Evolutionary conservation across 2,797 vertebrate species (phyloP).

Genomic region (Fistularia commersonii): DNA sequence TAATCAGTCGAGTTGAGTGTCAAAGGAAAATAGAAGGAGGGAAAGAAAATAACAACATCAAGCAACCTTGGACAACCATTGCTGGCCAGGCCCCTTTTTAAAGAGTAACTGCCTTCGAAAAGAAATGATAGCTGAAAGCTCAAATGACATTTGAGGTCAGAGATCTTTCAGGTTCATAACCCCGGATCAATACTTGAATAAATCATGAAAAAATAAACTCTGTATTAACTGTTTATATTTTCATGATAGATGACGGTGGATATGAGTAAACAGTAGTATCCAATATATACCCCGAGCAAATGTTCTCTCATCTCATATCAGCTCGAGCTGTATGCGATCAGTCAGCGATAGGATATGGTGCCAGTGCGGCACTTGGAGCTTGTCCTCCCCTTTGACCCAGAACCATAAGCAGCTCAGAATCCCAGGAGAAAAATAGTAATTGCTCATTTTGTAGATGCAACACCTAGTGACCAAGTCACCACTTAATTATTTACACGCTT

Average conservation of each 20-base stretch:
- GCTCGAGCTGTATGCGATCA: conserved; percentile 45
- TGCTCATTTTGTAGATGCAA: conserved; percentile 89
- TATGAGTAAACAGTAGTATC: conserved; percentile 23
- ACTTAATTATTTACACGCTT: conserved; percentile 90
- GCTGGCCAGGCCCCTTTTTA: background rate
- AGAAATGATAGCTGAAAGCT: conserved; percentile 6
- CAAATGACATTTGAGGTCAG: conserved; percentile 3
- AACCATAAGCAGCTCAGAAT: conserved; percentile 76
- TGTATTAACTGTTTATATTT: conserved; percentile 1
- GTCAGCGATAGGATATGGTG: conserved; percentile 74
- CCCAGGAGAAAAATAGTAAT: conserved; percentile 83
- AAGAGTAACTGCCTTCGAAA: conserved; percentile 1
- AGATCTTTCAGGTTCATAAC: conserved; percentile 12
- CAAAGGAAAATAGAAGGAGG: conserved; percentile 18
- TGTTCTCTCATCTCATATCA: conserved; percentile 37
- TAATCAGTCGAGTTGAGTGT: conserved; percentile 37
- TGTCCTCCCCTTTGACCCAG: conserved; percentile 71
- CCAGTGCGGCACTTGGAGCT: conserved; percentile 78
- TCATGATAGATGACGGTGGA: conserved; percentile 24
- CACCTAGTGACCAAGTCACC: conserved; percentile 83
- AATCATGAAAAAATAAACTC: conserved; percentile 10
- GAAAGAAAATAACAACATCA: background rate
- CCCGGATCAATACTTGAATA: conserved; percentile 13
- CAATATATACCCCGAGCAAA: conserved; percentile 19
- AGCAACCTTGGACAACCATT: background rate